A percentile compares a stretch with the other conserved stretches of the same genome.
phyloP scores from a whole-genome alignment of 2,888 invertebrate species.

The Drosophila mayaguana region DNA sequence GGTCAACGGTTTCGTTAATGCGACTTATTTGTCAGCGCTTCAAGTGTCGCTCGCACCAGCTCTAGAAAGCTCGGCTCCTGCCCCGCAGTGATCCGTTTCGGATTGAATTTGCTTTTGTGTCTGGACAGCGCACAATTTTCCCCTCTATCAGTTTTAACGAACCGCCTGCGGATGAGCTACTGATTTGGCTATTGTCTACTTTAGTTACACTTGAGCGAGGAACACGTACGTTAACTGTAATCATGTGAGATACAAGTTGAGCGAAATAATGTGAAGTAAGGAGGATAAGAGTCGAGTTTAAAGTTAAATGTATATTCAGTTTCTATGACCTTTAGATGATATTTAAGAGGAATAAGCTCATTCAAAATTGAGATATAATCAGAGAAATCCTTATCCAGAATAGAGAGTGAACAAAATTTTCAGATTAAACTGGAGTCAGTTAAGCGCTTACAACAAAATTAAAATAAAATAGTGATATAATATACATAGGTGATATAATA shows the following conservation, averaged over 20 bases:
- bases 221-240: background rate
- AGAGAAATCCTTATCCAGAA: too few relatives aligned
- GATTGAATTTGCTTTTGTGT: constrained; percentile 57
- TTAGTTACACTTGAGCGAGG: constrained; percentile 15
- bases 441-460: too few relatives aligned
- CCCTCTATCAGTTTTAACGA: constrained; percentile 16
- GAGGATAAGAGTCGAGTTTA: background rate
- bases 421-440: too few relatives aligned
- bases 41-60: constrained; percentile 55
- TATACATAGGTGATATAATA: too few relatives aligned
- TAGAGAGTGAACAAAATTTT: background rate
- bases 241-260: constrained; percentile 8
- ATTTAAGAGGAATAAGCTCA: background rate
- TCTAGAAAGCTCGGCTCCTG: background rate
- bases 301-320: background rate
- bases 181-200: constrained; percentile 51
- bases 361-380: too few relatives aligned
- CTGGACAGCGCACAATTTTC: constrained; percentile 19
- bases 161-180: constrained; percentile 37
- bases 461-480: too few relatives aligned
- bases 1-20: constrained; percentile 65
- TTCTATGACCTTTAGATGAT: background rate
- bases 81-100: constrained; percentile 29
- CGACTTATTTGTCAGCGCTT: constrained; percentile 76
- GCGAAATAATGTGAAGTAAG: background rate